A percentile compares a stretch with the other conserved stretches of the same genome.
Evolutionary conservation across 2,113 vertebrate genomes (phyloP).

Genomic region (Trematomus loennbergii): DNA sequence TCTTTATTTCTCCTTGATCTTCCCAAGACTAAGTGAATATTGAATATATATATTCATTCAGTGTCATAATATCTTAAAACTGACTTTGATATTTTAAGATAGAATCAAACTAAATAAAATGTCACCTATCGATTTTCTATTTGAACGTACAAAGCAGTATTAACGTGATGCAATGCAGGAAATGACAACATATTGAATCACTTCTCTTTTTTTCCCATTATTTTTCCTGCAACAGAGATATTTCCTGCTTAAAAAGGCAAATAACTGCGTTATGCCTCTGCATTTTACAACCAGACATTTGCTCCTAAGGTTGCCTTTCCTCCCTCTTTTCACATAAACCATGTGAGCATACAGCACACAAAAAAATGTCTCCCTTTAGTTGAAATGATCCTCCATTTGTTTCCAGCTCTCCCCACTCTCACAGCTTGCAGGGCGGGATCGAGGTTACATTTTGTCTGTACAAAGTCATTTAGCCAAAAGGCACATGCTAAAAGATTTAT

Average conservation of each 20-base stretch:
- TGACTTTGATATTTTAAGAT: too few relatives aligned
- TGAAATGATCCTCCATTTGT: constrained; percentile 42
- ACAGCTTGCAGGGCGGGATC: constrained; percentile 51
- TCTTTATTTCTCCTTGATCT: too few relatives aligned
- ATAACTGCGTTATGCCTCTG: neutral
- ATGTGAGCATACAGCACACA: constrained; percentile 8
- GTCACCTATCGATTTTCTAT: too few relatives aligned
- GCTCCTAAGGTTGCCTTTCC: constrained; percentile 2
- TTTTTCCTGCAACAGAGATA: constrained; percentile 12
- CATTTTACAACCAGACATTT: constrained; percentile 15
- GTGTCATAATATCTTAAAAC: too few relatives aligned
- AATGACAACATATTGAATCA: constrained; percentile 4
- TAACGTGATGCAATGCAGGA: constrained; percentile 1
- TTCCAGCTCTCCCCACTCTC: constrained; percentile 33
- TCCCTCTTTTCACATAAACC: neutral
- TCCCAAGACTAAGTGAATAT: too few relatives aligned
- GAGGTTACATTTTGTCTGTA: constrained; percentile 78
- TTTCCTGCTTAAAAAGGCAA: constrained; percentile 7
- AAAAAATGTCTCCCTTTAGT: constrained; percentile 42
- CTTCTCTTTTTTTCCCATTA: neutral
- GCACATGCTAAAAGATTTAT: constrained; percentile 84
- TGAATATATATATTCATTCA: too few relatives aligned
- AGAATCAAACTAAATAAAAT: too few relatives aligned
- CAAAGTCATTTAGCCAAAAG: constrained; percentile 82
- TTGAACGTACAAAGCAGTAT: neutral